Evolutionary conservation across 2,888 invertebrate genomes (phyloP).

Genomic region (Hecatera dysodea): DNA sequence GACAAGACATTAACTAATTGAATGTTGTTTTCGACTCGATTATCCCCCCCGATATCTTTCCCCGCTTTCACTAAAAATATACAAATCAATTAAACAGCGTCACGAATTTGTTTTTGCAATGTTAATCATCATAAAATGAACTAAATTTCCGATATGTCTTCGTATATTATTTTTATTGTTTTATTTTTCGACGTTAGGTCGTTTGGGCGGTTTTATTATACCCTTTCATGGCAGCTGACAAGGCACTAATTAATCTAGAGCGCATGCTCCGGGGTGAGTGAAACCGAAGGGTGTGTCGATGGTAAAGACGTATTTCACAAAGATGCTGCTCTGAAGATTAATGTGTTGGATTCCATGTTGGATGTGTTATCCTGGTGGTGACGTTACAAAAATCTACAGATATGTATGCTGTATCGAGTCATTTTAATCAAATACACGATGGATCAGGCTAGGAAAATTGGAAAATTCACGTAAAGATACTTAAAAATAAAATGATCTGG

Average conservation of each 20-base stretch:
- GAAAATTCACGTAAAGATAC: too few species aligned
- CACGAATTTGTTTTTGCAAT: neutral
- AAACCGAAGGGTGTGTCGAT: conserved; percentile 24
- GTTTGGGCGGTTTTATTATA: conserved; percentile 26
- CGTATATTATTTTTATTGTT: too few species aligned
- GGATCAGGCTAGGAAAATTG: too few species aligned
- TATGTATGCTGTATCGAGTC: neutral
- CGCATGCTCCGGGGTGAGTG: conserved; percentile 21
- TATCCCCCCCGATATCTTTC: neutral
- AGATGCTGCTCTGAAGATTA: conserved; percentile 16
- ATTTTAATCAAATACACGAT: neutral
- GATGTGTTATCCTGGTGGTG: neutral
- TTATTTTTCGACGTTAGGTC: conserved; percentile 28
- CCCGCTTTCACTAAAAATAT: neutral
- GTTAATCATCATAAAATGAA: conserved; percentile 5
- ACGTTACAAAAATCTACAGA: neutral
- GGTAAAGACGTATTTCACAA: conserved; percentile 15
- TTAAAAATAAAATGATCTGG: too few species aligned
- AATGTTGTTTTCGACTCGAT: neutral
- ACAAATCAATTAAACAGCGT: neutral
- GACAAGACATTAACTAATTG: neutral
- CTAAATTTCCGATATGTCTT: neutral
- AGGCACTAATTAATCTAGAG: conserved; percentile 39
- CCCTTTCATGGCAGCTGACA: conserved; percentile 28
- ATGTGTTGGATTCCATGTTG: conserved; percentile 18